Base-by-base conservation (phyloP, 2,797 vertebrate species). In the Schizothorax lantsangensis region DNA sequence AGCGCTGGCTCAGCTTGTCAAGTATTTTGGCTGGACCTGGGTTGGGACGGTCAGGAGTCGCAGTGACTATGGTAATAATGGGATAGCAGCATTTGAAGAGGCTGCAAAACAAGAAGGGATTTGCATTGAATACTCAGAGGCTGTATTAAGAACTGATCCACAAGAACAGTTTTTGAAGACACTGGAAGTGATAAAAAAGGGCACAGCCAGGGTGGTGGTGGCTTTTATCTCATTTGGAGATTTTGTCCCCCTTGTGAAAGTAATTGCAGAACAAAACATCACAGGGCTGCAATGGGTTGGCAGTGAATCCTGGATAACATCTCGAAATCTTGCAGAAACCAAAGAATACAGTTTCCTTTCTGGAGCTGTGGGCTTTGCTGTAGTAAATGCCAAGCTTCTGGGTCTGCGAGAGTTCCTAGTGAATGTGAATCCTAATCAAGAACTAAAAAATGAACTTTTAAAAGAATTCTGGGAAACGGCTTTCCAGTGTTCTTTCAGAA, bases 331-430 rank as follows among this genome's bases (percentile, higher is more conserved):
- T 38, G 81, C 40, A 68, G 91, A 79, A 90, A 89, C 79, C 78
- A 89, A 85, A 45, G 84, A 85, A 52, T 66, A 79, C 49, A 85
- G 66, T 71, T 82, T 90, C 66, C 69, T 90, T 30, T 23, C 81
- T 2, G 94, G 95, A n/a, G 89, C 94, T 23, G 85, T 95, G 5
- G 94, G 95, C 57, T 92, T 94, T 84, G 93, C 88, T 4, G 93
- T 95, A 82, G 90, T 87, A 5, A 79, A 85, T 54, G 91, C 93
- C 38, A 84, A 91, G 14, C 94, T 95, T 30, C 89, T 91, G 7
- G 93, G 94, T 15, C 87, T 95, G 7, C 89, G 87, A 66, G 89
- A 95, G 17, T 95, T 94, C 83, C 74, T 95, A 54, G 66, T 54
- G 15, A 88, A 57, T 47, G 57, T 94, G 71, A 87, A 92, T 69